Evolutionary conservation across 2,797 vertebrate genomes (phyloP), one percentile per base, ranked within the genome.

Genomic region (Avahi laniger): DNA sequence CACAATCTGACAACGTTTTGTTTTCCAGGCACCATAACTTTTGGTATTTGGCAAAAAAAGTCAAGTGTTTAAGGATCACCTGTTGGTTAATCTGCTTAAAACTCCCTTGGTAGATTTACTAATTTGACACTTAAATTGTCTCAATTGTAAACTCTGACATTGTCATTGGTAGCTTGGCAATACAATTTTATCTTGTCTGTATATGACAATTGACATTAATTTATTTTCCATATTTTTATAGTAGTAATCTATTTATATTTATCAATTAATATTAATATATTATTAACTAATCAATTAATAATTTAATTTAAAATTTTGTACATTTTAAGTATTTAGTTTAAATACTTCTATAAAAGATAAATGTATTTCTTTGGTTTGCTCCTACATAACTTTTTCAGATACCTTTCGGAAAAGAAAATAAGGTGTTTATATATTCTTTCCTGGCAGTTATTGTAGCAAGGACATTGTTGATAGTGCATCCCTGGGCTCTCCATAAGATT

Each of bases 21-120:
- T 70, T 98, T 83, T 69, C 96, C 75, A 96, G 80, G 5, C 75
- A 96, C 14, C 35, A 57, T 96, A 89, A 97, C 97, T 97, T 97
- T 96, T 46, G 0, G 4, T 96, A 70, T 93, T 7, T 89, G 79
- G 52, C 63, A 91, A 97, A 91, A 91, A 20, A 95, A 78, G 82
- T 98, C 95, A 97, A 92, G 41, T 82, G 35, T 94, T 97, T 97
- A 83, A 96, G 54, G 69, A 83, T 76, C 70, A 96, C 80, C 43
- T 82, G 88, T 63, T 97, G 86, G 52, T 96, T 97, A 92, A 94
- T 26, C 38, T 94, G 84, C 52, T 94, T 94, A 92, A 54, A 92
- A 61, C 70, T 65, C 93, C 75, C 73, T 82, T 89, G 41, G 69
- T 59, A 83, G 46, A 97, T 96, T 28, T 65, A 97, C 14, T 90